phyloP scores from a whole-genome alignment of 2,113 vertebrate species.

The Cavia porcellus region DNA sequence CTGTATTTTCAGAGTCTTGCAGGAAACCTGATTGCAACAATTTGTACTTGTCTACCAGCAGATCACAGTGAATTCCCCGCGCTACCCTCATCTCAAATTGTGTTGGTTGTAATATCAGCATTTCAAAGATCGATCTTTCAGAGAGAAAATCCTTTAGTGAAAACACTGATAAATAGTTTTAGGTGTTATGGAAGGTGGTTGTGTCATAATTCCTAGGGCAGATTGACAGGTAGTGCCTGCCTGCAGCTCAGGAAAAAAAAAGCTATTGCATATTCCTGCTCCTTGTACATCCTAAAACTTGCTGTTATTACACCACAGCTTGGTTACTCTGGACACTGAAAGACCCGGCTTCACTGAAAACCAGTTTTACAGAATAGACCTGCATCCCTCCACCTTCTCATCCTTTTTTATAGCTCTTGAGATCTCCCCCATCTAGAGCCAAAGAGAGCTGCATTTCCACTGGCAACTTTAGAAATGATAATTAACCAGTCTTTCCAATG shows the following conservation, averaged over 20 bases:
- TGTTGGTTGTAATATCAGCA: background rate
- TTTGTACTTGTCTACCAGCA: background rate
- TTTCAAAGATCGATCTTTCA: background rate
- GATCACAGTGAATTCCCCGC: background rate
- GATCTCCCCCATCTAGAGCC: background rate
- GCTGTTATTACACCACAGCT: no score
- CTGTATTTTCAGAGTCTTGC: background rate
- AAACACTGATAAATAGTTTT: background rate
- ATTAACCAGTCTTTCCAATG: constrained; percentile 73
- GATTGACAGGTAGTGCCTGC: background rate
- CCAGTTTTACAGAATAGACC: background rate
- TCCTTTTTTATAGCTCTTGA: background rate
- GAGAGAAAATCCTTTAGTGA: background rate
- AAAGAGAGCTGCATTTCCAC: constrained; percentile 1
- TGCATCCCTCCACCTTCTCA: background rate
- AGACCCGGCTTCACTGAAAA: background rate
- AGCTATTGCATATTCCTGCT: background rate
- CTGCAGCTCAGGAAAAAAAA: background rate
- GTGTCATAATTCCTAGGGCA: background rate
- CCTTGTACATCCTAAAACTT: background rate
- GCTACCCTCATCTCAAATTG: background rate
- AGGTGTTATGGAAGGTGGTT: background rate
- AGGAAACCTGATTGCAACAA: background rate
- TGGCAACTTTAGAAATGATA: constrained; percentile 64
- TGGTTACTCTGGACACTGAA: background rate